These are phyloP conservation scores for Epinephelus malabaricus DNA, from an alignment of 2,797 vertebrate species.

Conservation along the genomic window DNA sequence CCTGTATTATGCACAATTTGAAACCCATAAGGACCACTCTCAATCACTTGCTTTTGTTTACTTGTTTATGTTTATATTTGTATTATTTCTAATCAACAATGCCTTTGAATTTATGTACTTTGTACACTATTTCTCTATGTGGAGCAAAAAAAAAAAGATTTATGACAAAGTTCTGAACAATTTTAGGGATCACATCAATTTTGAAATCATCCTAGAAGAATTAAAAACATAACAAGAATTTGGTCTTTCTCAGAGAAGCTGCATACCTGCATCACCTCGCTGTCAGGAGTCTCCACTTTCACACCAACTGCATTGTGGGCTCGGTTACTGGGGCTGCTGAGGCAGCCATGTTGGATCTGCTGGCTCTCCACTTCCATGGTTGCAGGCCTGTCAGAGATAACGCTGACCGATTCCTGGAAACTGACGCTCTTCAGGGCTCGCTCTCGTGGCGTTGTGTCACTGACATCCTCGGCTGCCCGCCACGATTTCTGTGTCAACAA, in stretches of 20 bases:
- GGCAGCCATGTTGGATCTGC: constrained; percentile 86
- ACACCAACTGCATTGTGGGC: constrained; percentile 86
- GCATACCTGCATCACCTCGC: constrained; percentile 89
- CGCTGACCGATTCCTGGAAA: constrained; percentile 88
- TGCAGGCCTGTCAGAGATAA: constrained; percentile 84
- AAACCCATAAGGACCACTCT: no score
- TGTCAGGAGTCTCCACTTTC: constrained; percentile 89
- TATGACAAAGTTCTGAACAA: no score
- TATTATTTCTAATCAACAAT: no score
- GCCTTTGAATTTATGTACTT: no score
- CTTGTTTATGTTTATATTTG: no score
- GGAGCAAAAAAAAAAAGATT: no score
- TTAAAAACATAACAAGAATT: not conserved
- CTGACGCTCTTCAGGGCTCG: constrained; percentile 89
- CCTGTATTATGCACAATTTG: no score
- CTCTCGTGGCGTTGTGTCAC: constrained; percentile 86
- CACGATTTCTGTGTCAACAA: constrained; percentile 88
- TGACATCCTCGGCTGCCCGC: constrained; percentile 90
- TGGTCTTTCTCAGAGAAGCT: not conserved
- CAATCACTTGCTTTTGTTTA: no score
- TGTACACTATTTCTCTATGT: no score
- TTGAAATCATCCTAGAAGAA: no score
- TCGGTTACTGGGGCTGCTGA: constrained; percentile 64
- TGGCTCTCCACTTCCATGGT: constrained; percentile 95
- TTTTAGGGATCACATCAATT: no score